Evolutionary conservation across 2,113 vertebrate species (phyloP).

Genomic region (Saguinus midas): DNA sequence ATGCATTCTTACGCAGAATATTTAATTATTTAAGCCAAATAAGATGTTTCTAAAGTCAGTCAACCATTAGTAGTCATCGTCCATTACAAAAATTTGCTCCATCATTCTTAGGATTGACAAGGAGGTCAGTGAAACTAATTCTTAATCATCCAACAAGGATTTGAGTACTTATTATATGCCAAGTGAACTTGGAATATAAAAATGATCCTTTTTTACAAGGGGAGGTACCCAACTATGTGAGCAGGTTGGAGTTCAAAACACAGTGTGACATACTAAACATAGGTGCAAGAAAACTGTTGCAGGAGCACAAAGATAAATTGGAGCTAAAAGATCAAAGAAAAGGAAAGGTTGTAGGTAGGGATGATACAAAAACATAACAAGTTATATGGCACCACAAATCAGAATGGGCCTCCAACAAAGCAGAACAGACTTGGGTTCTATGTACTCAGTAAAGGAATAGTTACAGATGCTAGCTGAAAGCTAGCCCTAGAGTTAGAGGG

Average conservation of each 20-base stretch:
- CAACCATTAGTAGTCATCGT: conserved; percentile 35
- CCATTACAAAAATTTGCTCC: conserved; percentile 39
- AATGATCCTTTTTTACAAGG: neutral
- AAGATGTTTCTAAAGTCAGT: conserved; percentile 31
- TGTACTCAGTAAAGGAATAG: neutral
- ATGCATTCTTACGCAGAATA: conserved; percentile 34
- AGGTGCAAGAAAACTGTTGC: neutral
- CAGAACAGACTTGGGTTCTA: neutral
- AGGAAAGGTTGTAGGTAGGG: neutral
- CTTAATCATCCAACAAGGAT: conserved; percentile 11
- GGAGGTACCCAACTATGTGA: neutral
- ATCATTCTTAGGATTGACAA: conserved; percentile 35
- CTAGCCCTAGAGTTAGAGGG: neutral
- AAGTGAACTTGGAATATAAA: neutral
- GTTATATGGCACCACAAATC: neutral
- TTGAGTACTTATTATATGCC: neutral
- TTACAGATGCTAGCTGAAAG: neutral
- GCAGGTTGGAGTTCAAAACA: neutral
- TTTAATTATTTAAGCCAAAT: conserved; percentile 67
- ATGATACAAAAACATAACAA: neutral
- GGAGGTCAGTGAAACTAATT: conserved; percentile 42
- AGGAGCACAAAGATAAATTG: neutral
- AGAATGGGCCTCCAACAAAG: neutral
- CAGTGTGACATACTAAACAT: neutral
- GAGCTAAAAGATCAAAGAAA: neutral